Evolutionary conservation across 2,888 invertebrate species (phyloP).

Genomic region (Stramonita haemastoma): DNA sequence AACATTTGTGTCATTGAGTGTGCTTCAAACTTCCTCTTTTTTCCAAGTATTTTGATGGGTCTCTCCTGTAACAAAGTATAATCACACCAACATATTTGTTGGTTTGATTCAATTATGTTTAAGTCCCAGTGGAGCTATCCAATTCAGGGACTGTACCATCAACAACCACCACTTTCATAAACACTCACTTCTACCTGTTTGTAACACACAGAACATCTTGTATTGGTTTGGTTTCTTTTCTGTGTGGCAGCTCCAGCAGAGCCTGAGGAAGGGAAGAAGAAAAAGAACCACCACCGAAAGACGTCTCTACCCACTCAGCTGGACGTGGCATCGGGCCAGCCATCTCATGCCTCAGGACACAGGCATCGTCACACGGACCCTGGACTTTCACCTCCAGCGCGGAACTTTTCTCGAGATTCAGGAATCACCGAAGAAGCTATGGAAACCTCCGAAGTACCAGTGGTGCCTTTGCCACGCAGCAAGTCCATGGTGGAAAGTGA

Average conservation of each 20-base stretch:
- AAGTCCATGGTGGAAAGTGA: slow-evolving; percentile 20
- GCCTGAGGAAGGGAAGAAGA: slow-evolving; percentile 9
- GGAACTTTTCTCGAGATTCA: slow-evolving; percentile 35
- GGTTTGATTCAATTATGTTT: too few species aligned
- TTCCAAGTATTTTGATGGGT: too few species aligned
- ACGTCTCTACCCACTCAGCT: slow-evolving; percentile 53
- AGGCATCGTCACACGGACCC: slow-evolving; percentile 59
- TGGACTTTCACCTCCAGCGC: slow-evolving; percentile 44
- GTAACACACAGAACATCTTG: neutral
- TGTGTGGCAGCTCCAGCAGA: neutral
- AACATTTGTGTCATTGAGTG: too few species aligned
- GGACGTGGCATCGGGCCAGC: slow-evolving; percentile 26
- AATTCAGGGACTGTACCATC: too few species aligned
- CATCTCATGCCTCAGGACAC: slow-evolving; percentile 40
- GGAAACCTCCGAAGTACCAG: slow-evolving; percentile 24
- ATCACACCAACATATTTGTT: too few species aligned
- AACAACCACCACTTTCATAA: neutral
- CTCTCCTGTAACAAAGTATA: too few species aligned
- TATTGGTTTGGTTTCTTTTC: neutral
- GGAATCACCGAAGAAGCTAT: slow-evolving; percentile 39
- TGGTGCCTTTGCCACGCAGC: slow-evolving; percentile 19
- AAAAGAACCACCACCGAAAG: slow-evolving; percentile 48
- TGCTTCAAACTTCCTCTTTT: too few species aligned
- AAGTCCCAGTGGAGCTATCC: too few species aligned
- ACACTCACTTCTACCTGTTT: neutral